Evolutionary conservation across 2,113 vertebrate species (phyloP).

Genomic region (Paralichthys olivaceus): DNA sequence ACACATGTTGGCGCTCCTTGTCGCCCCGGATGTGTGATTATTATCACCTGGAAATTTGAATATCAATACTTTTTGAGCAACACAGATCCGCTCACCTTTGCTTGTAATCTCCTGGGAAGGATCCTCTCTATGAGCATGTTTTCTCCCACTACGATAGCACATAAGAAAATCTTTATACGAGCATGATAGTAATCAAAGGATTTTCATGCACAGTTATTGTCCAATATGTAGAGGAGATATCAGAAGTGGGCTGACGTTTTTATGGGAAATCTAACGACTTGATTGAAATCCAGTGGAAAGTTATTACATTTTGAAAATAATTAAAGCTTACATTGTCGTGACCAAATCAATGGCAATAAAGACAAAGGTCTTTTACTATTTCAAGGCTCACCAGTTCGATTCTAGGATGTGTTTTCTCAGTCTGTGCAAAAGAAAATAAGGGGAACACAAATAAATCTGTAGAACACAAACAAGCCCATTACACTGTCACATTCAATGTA

Average conservation of each 20-base stretch:
- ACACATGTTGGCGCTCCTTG: conserved; percentile 3
- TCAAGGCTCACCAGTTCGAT: not conserved
- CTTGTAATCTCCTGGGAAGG: conserved; percentile 25
- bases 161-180: not conserved
- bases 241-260: conserved; percentile 8
- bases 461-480: not conserved
- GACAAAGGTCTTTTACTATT: not conserved
- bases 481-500: not conserved
- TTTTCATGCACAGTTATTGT: conserved; percentile 30
- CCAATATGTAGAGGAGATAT: conserved; percentile 1
- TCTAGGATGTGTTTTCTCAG: not conserved
- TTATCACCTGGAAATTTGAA: conserved; percentile 48
- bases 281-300: conserved; percentile 12
- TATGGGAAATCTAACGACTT: conserved; percentile 16
- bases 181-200: not conserved
- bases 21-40: conserved; percentile 31
- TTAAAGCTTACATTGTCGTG: not conserved
- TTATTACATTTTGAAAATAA: conserved; percentile 22
- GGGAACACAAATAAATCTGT: not conserved
- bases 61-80: conserved; percentile 36
- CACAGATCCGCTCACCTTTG: not conserved
- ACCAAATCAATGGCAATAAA: conserved; percentile 20
- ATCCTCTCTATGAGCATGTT: conserved; percentile 4
- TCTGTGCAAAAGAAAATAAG: too few species aligned
- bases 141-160: not conserved